Evolutionary conservation across 2,797 vertebrate species (phyloP).

Genomic region (Emys orbicularis): DNA sequence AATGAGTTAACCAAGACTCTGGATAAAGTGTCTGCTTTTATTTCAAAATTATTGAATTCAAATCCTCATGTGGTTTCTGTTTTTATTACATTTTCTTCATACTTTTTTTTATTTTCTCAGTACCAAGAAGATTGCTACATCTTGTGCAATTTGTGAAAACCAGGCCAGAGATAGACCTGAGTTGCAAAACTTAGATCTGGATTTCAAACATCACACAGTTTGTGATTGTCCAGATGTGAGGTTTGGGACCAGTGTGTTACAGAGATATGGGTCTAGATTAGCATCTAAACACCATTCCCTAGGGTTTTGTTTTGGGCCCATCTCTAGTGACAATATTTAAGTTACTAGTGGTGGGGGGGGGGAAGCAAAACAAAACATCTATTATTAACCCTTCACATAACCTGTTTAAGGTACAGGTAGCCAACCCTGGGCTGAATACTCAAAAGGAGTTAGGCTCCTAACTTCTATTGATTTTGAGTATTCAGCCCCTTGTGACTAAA

Average conservation of each 20-base stretch:
- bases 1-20: not conserved
- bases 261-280: not conserved
- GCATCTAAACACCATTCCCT: not conserved
- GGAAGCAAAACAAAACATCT: not conserved
- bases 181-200: not conserved
- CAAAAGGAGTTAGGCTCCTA: not conserved
- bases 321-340: not conserved
- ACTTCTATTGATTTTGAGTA: not conserved
- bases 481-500: not conserved
- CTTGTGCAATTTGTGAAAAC: not conserved
- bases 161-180: not conserved
- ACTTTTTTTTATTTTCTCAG: not conserved
- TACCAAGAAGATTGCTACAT: not conserved
- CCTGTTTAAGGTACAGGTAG: not conserved
- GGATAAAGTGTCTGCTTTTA: not conserved
- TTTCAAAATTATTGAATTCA: constrained; percentile 21
- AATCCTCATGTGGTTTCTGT: not conserved
- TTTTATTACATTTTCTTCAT: constrained; percentile 32
- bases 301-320: not conserved
- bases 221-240: not conserved
- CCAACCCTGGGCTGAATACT: not conserved
- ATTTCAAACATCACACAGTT: not conserved
- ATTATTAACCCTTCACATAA: not conserved
- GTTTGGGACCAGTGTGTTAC: not conserved
- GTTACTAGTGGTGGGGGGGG: not conserved